A percentile compares a stretch with the other conserved stretches of the same genome.
Conservation (phyloP, 1,140 invertebrate species). For the Liolophura sinensis region DNA sequence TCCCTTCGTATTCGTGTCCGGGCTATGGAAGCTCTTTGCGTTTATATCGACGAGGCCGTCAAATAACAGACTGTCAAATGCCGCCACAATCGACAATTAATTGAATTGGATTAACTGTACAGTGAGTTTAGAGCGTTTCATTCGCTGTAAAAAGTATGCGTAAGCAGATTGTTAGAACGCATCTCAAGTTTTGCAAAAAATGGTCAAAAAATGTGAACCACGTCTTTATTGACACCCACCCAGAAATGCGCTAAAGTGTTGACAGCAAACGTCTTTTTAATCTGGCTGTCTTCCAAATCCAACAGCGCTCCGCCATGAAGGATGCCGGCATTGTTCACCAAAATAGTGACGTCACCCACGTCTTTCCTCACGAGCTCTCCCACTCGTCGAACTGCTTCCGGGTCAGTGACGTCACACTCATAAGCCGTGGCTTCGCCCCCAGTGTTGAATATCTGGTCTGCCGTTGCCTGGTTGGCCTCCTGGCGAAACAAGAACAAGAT, state of each 20-base stretch:
- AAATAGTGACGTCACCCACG: slow-evolving; percentile 81
- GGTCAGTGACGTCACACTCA: slow-evolving; percentile 47
- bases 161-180: too few species aligned
- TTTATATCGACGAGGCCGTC: too few species aligned
- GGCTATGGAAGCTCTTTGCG: too few species aligned
- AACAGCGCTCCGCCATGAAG: slow-evolving; percentile 80
- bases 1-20: too few species aligned
- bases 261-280: slow-evolving; percentile 68
- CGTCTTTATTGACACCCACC: slow-evolving; percentile 57
- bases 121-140: too few species aligned
- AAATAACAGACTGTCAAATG: too few species aligned
- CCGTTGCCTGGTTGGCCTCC: slow-evolving; percentile 68
- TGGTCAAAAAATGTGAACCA: neutral
- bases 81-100: too few species aligned
- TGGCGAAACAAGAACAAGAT: slow-evolving; percentile 62
- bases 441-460: slow-evolving; percentile 28
- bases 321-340: slow-evolving; percentile 94
- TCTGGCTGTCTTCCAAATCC: slow-evolving; percentile 75
- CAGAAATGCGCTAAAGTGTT: slow-evolving; percentile 71
- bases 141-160: too few species aligned
- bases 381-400: slow-evolving; percentile 29
- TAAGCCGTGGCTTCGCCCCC: slow-evolving; percentile 38
- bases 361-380: slow-evolving; percentile 65
- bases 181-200: neutral
- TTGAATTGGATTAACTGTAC: too few species aligned